Percentiles rank a stretch among this genome's conserved stretches.
Conservation (phyloP, 2,888 invertebrate genomes). For the Synanthedon vespiformis region DNA sequence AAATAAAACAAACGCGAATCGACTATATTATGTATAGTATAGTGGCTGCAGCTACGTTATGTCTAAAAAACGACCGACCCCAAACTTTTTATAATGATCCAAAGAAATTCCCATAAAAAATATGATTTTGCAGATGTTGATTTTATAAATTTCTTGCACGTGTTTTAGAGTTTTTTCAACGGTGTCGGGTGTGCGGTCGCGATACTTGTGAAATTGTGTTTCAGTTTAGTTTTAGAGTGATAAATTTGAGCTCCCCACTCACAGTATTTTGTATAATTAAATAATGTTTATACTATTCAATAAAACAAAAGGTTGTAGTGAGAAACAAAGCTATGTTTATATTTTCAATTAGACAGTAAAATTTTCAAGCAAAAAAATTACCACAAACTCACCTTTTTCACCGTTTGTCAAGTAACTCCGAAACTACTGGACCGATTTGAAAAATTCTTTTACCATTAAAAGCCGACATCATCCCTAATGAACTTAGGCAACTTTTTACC, state of each 20-base stretch:
- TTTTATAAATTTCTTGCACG: constrained; percentile 67
- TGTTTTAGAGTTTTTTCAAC: constrained; percentile 28
- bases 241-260: neutral
- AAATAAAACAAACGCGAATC: constrained; percentile 25
- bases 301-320: too few relatives aligned
- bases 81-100: constrained; percentile 32
- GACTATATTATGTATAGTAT: constrained; percentile 41
- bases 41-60: constrained; percentile 21
- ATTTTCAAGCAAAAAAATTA: too few relatives aligned
- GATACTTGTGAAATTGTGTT: constrained; percentile 27
- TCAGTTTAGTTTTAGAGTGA: neutral
- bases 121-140: constrained; percentile 66
- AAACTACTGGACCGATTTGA: too few relatives aligned
- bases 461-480: too few relatives aligned
- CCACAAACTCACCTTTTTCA: too few relatives aligned
- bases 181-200: constrained; percentile 31
- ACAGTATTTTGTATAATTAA: too few relatives aligned
- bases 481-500: too few relatives aligned
- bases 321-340: too few relatives aligned
- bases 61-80: constrained; percentile 46
- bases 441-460: too few relatives aligned
- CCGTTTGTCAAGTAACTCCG: too few relatives aligned
- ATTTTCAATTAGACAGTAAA: too few relatives aligned
- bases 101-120: constrained; percentile 56
- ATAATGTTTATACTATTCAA: too few relatives aligned